Base-by-base conservation (phyloP, 2,797 vertebrate genomes). In the Anabacerthia variegaticeps region DNA sequence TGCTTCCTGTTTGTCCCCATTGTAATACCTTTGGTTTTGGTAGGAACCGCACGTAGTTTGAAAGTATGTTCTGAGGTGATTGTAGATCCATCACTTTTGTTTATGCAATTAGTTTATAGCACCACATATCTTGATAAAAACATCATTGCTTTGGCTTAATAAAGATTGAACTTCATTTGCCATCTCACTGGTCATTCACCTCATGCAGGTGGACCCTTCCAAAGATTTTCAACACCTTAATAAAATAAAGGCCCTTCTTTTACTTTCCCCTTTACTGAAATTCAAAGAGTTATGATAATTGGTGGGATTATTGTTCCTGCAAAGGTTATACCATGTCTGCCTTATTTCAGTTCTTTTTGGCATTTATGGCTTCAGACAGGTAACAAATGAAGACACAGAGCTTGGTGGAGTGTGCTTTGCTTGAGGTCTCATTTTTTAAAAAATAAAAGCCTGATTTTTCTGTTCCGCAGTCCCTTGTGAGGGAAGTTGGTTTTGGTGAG, bases 361-460 rank as follows among this genome's bases (percentile, higher is more conserved):
- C 10, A 27, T 61, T 51, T 87, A 21, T 43, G 22, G 24, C 49
- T 89, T 74, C 49, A 59, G 14, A 7, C 24, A 63, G 24, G 30
- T 63, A 54, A 34, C 20, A 67, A 10, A 49, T 52, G 41, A 75
- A 65, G n/a, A 37, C 14, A 7, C 15, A 19, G 26, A n/a, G 9
- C 16, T 73, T 2, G 0, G 1, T 61, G 54, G 14, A 8, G 12
- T 48, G 41, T 0, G 0, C 18, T 49, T 67, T 58, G 16, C 24
- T 83, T 26, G 43, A 58, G 14, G 5, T 62, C 43, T 79, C 4
- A 6, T 66, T 72, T 65, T 48, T 48, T 51, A 10, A 3, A 36
- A 36, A 46, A 22, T 36, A 52, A 65, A 78, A 79, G 22, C 10
- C 32, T 15, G 10, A 4, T 21, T 80, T 76, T 61, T 61, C 80